Evolutionary conservation across 2,888 invertebrate genomes (phyloP), one percentile per base, ranked within the genome.

Genomic region (Exocentrus adspersus): DNA sequence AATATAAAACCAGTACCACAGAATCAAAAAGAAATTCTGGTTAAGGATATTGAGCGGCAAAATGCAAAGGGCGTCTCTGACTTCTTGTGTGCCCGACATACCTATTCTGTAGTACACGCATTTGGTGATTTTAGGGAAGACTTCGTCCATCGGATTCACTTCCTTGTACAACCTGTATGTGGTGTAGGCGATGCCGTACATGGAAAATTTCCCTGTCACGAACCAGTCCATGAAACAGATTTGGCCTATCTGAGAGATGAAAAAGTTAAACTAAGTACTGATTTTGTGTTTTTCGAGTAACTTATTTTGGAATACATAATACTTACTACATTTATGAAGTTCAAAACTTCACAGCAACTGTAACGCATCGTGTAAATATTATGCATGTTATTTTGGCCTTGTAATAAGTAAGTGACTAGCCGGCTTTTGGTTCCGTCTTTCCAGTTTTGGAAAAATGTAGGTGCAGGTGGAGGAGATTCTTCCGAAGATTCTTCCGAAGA

Each of bases 41-140:
- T 93, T 92, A 43, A 93, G 86, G 69, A 92, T 89, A 76, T 93
- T 93, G 6, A 93, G 76, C 0, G 93, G 90, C 10, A 93, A 82
- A n/a, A 93, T 85, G 72, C 93, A 93, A 0, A 93, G 83, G 0
- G 87, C 86, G 74, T 91, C 90, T 65, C 84, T 83, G 0, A 80
- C 75, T 72, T 89, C 86, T 1, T 86, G 68, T 2, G 84, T 80
- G 2, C 90, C 91, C 0, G 87, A 85, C 0, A 87, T 85, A 1
- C 90, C 90, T 63, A 85, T 89, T 67, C 79, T 85, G 56, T 85
- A 81, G 63, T 87, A 84, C 71, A 84, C 85, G 78, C 90, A 90
- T 77, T 89, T 89, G 10, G 91, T 88, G 17, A 90, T 81, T 79
- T 90, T 90, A 0, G 91, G 91, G 75, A 91, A 91, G 60, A 86